Percentiles rank a stretch among this genome's conserved stretches.
phyloP scores from a whole-genome alignment of 2,113 vertebrate genomes.

The Dicerorhinus sumatrensis region DNA sequence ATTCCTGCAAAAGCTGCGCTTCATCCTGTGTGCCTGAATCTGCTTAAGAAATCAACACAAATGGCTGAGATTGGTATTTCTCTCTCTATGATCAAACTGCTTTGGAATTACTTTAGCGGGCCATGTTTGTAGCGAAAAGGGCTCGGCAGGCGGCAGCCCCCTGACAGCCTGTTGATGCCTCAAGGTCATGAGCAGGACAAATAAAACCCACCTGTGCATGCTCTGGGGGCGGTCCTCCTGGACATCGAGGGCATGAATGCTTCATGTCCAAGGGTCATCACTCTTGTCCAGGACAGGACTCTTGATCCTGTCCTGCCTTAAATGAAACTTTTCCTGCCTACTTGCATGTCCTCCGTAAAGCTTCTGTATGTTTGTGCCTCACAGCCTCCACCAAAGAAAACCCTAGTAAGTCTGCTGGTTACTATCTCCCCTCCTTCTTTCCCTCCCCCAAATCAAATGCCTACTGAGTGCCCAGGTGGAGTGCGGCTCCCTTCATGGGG shows the following conservation, averaged over 20 bases:
- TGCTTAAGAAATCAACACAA: constrained; percentile 86
- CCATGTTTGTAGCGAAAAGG: constrained; percentile 66
- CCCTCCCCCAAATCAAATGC: background rate
- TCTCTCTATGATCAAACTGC: constrained; percentile 43
- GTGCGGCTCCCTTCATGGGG: background rate
- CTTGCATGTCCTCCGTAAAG: background rate
- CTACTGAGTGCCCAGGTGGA: background rate
- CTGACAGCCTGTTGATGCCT: constrained; percentile 58
- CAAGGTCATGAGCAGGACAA: constrained; percentile 1
- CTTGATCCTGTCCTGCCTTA: background rate
- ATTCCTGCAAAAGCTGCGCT: constrained; percentile 92
- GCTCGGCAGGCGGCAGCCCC: constrained; percentile 35
- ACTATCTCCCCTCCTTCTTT: background rate
- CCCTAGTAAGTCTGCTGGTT: background rate
- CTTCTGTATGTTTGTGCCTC: background rate
- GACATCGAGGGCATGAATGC: background rate
- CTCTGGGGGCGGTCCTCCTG: background rate
- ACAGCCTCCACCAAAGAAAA: background rate
- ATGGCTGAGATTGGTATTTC: constrained; percentile 76
- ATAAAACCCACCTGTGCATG: constrained; percentile 39
- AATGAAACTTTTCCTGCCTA: background rate
- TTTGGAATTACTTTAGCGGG: constrained; percentile 31
- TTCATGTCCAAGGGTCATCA: background rate
- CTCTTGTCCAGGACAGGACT: too few relatives aligned
- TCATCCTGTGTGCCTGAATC: constrained; percentile 90